phyloP scores from a whole-genome alignment of 1,140 invertebrate species.

The Cydia fagiglandana region DNA sequence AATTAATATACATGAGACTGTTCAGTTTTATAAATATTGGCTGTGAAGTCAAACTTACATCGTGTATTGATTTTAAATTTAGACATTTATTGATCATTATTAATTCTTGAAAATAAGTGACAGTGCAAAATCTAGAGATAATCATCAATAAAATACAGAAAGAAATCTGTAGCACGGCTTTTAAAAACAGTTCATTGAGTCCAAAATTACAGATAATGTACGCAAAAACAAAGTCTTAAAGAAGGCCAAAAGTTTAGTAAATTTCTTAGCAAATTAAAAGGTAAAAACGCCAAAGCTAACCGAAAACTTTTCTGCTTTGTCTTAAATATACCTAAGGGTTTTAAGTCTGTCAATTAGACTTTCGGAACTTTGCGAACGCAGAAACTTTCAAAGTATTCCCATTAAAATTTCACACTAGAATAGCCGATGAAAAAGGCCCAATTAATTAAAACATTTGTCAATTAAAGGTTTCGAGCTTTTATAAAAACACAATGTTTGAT shows the following conservation, averaged over 20 bases:
- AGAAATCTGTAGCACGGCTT: too few relatives aligned
- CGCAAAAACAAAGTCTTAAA: background rate
- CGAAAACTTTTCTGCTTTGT: constrained; percentile 2
- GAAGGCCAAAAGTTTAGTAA: background rate
- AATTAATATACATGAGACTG: too few relatives aligned
- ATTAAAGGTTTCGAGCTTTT: background rate
- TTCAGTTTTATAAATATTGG: too few relatives aligned
- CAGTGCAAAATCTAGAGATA: too few relatives aligned
- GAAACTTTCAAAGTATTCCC: constrained; percentile 1
- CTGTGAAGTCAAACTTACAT: too few relatives aligned
- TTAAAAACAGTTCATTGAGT: too few relatives aligned
- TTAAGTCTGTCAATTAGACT: constrained; percentile 10
- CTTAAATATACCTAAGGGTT: background rate
- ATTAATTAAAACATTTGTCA: background rate
- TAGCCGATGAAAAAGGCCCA: background rate
- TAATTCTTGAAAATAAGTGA: too few relatives aligned
- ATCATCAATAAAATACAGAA: too few relatives aligned
- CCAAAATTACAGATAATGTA: background rate
- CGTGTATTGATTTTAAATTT: too few relatives aligned
- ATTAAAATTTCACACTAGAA: constrained; percentile 15
- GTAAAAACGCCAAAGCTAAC: constrained; percentile 1
- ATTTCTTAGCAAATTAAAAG: background rate
- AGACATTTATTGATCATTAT: too few relatives aligned
- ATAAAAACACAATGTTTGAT: background rate
- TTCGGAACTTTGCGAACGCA: background rate